Percentiles rank a stretch among this genome's conserved stretches.
Evolutionary conservation across 2,888 invertebrate species (phyloP).

Genomic region (Drosophila meridiana): DNA sequence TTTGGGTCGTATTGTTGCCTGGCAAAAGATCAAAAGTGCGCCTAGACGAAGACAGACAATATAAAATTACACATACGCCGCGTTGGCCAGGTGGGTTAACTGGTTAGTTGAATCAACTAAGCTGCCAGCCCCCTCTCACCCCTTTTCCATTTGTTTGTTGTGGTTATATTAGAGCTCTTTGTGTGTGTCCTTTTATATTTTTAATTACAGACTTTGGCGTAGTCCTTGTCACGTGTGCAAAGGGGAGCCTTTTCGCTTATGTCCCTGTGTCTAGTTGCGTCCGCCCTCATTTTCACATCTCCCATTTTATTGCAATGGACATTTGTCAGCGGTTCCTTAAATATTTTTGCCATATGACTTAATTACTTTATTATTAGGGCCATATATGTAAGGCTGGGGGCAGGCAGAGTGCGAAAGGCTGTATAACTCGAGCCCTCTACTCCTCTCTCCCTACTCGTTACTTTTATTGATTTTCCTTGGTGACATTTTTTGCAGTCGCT

Average conservation of each 20-base stretch:
- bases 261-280: conserved; percentile 14
- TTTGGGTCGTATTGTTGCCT: conserved; percentile 26
- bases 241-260: conserved; percentile 1
- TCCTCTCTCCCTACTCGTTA: conserved; percentile 1
- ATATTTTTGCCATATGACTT: conserved; percentile 44
- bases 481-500: conserved; percentile 45
- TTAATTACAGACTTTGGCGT: conserved; percentile 62
- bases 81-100: conserved; percentile 48
- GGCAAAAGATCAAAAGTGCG: conserved; percentile 67
- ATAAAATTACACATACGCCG: conserved; percentile 75
- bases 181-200: conserved; percentile 49
- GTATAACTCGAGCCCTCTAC: conserved; percentile 13
- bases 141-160: conserved; percentile 40
- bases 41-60: conserved; percentile 54
- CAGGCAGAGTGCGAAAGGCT: background rate
- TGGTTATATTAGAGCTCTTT: conserved; percentile 43
- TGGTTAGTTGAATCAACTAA: conserved; percentile 18
- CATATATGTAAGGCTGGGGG: background rate
- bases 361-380: conserved; percentile 47
- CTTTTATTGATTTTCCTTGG: conserved; percentile 51
- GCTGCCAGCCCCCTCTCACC: background rate
- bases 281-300: conserved; percentile 20
- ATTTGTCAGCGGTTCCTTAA: conserved; percentile 28
- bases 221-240: conserved; percentile 53
- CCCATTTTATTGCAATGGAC: conserved; percentile 36